phyloP scores from a whole-genome alignment of 2,113 vertebrate species.

The Gymnarchus niloticus region DNA sequence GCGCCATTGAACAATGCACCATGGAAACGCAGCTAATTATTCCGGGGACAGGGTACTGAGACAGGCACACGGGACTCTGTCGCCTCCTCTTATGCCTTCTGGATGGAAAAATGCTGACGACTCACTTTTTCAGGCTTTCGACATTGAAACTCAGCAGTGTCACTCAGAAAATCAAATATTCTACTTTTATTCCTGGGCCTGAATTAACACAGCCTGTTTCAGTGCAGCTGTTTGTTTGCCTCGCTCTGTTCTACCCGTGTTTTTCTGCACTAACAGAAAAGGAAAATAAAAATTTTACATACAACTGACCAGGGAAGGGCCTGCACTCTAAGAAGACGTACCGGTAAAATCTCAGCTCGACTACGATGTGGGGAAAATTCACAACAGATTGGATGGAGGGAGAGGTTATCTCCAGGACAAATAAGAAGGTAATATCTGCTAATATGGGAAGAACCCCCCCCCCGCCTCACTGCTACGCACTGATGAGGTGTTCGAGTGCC shows the following conservation, averaged over 20 bases:
- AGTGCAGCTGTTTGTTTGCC: not conserved
- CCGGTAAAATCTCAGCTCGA: not conserved
- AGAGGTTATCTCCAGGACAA: not conserved
- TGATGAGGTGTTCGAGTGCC: conserved; percentile 25
- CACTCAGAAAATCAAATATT: not conserved
- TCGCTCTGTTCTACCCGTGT: not conserved
- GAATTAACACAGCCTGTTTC: not conserved
- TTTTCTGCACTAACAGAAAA: not conserved
- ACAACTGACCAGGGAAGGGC: not conserved
- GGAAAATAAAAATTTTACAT: not conserved
- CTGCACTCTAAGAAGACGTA: not conserved
- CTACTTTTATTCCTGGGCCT: not conserved
- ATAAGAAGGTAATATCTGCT: not conserved
- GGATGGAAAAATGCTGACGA: not conserved
- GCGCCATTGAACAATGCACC: conserved; percentile 23
- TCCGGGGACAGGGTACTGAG: conserved; percentile 24
- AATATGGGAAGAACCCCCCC: not conserved
- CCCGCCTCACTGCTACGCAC: not conserved
- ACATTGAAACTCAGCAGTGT: not conserved
- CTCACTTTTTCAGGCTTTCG: not conserved
- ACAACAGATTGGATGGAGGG: not conserved
- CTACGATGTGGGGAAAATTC: not conserved
- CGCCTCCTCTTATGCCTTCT: not conserved
- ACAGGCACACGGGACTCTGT: conserved; percentile 12
- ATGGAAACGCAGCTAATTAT: conserved; percentile 41